Evolutionary conservation across 2,113 vertebrate species (phyloP).

Genomic region (Varanus komodoensis): DNA sequence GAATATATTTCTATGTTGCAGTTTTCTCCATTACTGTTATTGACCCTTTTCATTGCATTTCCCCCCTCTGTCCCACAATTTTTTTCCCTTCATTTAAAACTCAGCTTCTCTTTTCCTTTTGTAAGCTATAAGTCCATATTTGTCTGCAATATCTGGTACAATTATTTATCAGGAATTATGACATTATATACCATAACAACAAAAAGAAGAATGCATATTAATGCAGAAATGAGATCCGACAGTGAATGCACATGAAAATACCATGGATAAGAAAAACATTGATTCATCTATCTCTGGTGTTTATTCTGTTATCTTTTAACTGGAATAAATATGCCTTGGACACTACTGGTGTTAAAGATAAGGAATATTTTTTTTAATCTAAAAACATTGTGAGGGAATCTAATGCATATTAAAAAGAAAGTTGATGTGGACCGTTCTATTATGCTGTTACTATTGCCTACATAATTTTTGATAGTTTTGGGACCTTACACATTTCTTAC

Average conservation of each 20-base stretch:
- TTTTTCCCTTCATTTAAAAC: neutral
- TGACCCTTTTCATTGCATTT: neutral
- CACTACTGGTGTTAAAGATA: neutral
- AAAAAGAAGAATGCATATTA: neutral
- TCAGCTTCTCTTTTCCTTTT: too few relatives aligned
- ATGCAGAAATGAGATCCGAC: neutral
- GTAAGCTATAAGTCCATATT: neutral
- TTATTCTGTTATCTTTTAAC: neutral
- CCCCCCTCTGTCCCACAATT: neutral
- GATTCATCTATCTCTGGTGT: neutral
- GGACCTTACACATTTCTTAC: too few relatives aligned
- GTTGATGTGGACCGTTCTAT: too few relatives aligned
- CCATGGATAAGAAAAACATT: neutral
- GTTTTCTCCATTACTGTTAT: conserved; percentile 1
- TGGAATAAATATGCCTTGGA: neutral
- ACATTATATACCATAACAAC: too few relatives aligned
- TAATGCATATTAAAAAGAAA: too few relatives aligned
- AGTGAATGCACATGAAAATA: neutral
- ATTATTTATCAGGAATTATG: too few relatives aligned
- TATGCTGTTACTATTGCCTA: too few relatives aligned
- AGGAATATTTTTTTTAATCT: neutral
- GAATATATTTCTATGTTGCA: neutral
- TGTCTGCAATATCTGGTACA: too few relatives aligned
- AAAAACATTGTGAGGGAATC: too few relatives aligned
- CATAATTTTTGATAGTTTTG: too few relatives aligned